Evolutionary conservation across 2,113 vertebrate species (phyloP), one percentile per base, ranked within the genome.

Genomic region (Leptocoma aspasia): DNA sequence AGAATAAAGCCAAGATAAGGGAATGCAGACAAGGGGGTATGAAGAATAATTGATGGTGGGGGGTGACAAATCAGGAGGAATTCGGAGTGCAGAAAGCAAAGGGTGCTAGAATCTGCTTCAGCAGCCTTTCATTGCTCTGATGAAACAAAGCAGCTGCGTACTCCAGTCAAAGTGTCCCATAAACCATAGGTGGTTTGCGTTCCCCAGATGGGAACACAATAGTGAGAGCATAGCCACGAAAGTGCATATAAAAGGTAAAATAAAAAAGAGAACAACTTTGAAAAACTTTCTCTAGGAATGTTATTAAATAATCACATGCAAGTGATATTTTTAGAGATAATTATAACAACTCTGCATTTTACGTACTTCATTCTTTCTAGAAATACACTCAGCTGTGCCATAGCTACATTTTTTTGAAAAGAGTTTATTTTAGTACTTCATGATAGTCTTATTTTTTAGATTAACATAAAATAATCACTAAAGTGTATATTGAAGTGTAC

Each of bases 81-180:
- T 49, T 80, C 68, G 20, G 57, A 81, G 28, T 30, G 33, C 23
- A 79, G n/a, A 91, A 93, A 70, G 50, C 22, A 90, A 91, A 61
- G 42, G 15, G 10, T 79, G 41, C 21, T n/a, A 80, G 17, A 86
- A 47, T 39, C 35, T 84, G 20, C 77, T 86, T 89, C 63, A 81
- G 76, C 30, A 88, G n/a, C 33, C 56, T 65, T 88, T 77, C 63
- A 39, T 24, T 59, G 54, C 39, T 69, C 54, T 73, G n/a, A 63
- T 93, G 54, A 86, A 94, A 88, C 33, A 90, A 86, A 70, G 54
- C 54, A 80, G 54, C 73, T 92, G 71, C 85, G 85, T 73, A 90
- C 10, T n/a, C 39, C 59, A 44, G n/a, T 7, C 6, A 17, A 86
- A 65, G 18, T 60, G 81, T 70, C 68, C 63, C 59, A 70, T 21